phyloP scores from a whole-genome alignment of 2,113 vertebrate species.

The Sciurus niger region DNA sequence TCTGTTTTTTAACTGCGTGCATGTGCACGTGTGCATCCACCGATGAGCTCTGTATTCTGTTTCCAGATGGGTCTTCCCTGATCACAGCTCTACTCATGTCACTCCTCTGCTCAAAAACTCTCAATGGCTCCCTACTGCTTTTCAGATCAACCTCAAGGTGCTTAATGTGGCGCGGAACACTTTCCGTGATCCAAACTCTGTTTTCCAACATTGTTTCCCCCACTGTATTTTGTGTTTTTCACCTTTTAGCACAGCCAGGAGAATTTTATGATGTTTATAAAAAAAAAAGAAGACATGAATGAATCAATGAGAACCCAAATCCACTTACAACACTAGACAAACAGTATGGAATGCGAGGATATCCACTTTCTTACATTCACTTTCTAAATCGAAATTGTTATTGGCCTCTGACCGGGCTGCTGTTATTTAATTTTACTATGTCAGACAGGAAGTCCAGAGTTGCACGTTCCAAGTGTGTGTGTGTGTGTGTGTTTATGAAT shows the following conservation, averaged over 20 bases:
- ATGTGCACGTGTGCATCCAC: too few relatives aligned
- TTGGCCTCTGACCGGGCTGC: neutral
- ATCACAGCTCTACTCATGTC: neutral
- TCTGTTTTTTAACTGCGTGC: neutral
- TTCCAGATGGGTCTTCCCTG: neutral
- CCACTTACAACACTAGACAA: neutral
- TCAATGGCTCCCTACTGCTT: neutral
- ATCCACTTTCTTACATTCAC: neutral
- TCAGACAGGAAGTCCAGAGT: slow-evolving; percentile 50
- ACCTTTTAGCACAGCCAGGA: neutral
- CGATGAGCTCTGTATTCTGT: neutral
- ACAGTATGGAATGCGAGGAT: neutral
- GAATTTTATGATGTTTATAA: neutral
- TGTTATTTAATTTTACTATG: slow-evolving; percentile 25
- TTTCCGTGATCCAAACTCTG: neutral
- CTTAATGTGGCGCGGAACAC: neutral
- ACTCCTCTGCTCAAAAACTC: neutral
- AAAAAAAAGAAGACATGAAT: neutral
- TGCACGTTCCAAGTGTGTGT: neutral
- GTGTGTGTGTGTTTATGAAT: slow-evolving; percentile 33
- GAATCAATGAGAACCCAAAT: neutral
- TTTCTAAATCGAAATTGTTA: slow-evolving; percentile 51
- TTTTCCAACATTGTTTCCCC: neutral
- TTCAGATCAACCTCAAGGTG: neutral
- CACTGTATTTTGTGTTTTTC: neutral